Evolutionary conservation across 2,888 invertebrate species (phyloP).

Genomic region (Plagodis pulveraria): DNA sequence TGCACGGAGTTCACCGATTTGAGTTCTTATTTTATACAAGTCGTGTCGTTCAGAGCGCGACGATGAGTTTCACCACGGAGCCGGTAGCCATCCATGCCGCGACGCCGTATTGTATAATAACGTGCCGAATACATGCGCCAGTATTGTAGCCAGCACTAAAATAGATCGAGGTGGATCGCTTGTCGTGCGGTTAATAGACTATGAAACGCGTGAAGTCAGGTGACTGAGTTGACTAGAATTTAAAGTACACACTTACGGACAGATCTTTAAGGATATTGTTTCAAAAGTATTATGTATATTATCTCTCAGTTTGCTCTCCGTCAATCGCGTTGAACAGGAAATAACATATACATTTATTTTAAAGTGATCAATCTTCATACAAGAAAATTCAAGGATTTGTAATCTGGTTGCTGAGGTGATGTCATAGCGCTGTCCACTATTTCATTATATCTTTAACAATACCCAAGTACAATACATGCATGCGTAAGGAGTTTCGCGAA

Average conservation of each 20-base stretch:
- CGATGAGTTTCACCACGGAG: constrained; percentile 14
- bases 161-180: constrained; percentile 70
- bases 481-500: too few relatives aligned
- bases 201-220: constrained; percentile 48
- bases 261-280: too few relatives aligned
- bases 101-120: constrained; percentile 42
- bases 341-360: too few relatives aligned
- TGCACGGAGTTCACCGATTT: constrained; percentile 49
- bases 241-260: constrained; percentile 8
- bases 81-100: constrained; percentile 19
- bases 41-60: constrained; percentile 32
- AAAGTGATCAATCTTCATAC: too few relatives aligned
- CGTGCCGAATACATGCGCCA: constrained; percentile 42
- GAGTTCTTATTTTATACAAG: constrained; percentile 63
- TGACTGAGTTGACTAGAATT: constrained; percentile 37
- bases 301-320: too few relatives aligned
- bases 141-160: constrained; percentile 70
- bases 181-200: constrained; percentile 22
- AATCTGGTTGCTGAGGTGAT: constrained; percentile 50
- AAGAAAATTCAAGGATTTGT: constrained; percentile 30
- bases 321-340: too few relatives aligned
- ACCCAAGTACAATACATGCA: too few relatives aligned
- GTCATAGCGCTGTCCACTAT: constrained; percentile 45
- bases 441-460: not conserved
- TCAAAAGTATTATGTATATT: too few relatives aligned